Base-by-base conservation (phyloP, 2,113 vertebrate species). In the Accipiter virgatus region DNA sequence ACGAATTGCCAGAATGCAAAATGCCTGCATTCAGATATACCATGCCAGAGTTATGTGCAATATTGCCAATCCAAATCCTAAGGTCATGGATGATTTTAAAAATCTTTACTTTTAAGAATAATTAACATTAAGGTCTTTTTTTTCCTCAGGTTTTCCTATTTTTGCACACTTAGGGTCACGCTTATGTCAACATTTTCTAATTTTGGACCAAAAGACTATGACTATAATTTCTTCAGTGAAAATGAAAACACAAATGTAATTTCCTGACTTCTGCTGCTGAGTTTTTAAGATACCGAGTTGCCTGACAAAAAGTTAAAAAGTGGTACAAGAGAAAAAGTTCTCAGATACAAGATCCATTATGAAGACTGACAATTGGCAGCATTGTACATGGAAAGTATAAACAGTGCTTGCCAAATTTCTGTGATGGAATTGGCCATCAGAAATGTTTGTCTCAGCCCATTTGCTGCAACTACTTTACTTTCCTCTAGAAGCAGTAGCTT, bases 351-450 rank as follows among this genome's bases (percentile, higher is more conserved):
- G 53, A 66, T 27, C 27, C 9, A 14, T 27, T 61, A 53, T 20
- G 8, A 91, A 75, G 42, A 29, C 12, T 85, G 83, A 66, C 56
- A 94, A 59, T 9, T 91, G 84, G 43, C 48, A 79, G 73, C 47
- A 52, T 7, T 66, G 50, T 19, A 50, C 38, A 47, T 5, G 36
- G 63, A 34, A 62, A 74, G 45, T 8, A 40, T 59, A 43, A 93
- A 21, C 32, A 50, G 23, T 13, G 31, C 59, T 65, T 93, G 83
- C 56, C 88, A 95, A 78, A 43, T 65, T 70, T 93, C 86, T 84
- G 73, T 52, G 77, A 65, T 58, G 40, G 83, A 81, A 63, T 84
- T 88, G 92, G n/a, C 75, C 77, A 26, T 47, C n/a, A 95, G 86
- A 83, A 72, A 81, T 13, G 43, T 72, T 50, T 84, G 63, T 34